Percentiles rank a stretch among this genome's conserved stretches.
Conservation (phyloP, 2,797 vertebrate species). For the Parauchenoglanis ngamensis region DNA sequence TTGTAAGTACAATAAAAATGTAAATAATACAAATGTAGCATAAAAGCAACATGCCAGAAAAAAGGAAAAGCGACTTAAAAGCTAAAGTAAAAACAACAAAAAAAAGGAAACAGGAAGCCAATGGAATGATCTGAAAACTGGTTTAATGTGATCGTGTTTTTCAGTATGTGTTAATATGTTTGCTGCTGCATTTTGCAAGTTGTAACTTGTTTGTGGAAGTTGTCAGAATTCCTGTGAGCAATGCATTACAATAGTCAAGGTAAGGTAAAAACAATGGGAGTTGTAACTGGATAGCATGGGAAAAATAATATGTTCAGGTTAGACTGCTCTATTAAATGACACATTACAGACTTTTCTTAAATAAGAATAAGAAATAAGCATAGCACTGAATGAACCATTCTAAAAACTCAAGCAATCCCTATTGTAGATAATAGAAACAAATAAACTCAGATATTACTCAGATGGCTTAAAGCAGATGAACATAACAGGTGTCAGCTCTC, state of each 20-base stretch:
- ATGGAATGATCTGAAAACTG: not conserved
- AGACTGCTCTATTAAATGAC: constrained; percentile 47
- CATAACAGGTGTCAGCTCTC: constrained; percentile 30
- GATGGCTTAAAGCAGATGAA: constrained; percentile 39
- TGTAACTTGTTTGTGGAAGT: not conserved
- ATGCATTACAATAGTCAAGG: not conserved
- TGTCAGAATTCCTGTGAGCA: not conserved
- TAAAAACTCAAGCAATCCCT: not conserved
- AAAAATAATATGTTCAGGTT: constrained; percentile 62
- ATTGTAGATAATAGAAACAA: not conserved
- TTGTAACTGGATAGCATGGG: constrained; percentile 67
- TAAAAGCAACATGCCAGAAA: not conserved
- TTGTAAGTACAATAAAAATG: not conserved
- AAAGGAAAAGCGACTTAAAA: not conserved
- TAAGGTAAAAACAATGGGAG: constrained; percentile 49
- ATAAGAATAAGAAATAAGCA: not conserved
- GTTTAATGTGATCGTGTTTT: not conserved
- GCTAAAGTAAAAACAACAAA: not conserved
- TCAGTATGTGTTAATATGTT: not conserved
- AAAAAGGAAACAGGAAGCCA: not conserved
- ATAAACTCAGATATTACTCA: not conserved
- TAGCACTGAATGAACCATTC: not conserved
- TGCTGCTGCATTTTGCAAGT: not conserved
- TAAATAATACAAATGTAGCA: not conserved
- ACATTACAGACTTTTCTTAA: constrained; percentile 39